phyloP scores from a whole-genome alignment of 2,888 invertebrate genomes.

The Tetragonula carbonaria region DNA sequence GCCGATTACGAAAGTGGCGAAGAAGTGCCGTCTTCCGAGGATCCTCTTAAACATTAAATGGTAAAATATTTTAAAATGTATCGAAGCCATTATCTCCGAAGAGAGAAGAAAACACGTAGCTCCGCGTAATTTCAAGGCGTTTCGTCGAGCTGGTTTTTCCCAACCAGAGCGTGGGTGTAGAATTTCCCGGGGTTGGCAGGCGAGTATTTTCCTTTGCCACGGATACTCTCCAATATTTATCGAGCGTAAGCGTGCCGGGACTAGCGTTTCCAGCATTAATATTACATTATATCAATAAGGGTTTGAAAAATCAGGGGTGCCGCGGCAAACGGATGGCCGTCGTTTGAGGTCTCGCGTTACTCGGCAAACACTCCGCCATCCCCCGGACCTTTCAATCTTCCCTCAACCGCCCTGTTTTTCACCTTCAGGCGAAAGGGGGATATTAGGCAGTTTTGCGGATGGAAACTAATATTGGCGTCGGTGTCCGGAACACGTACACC shows the following conservation, averaged over 20 bases:
- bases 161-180: not conserved
- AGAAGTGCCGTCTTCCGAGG: no score
- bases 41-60: not conserved
- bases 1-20: not conserved
- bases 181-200: slow-evolving; percentile 14
- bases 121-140: not conserved
- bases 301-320: slow-evolving; percentile 75
- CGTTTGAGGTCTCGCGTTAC: slow-evolving; percentile 81
- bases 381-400: slow-evolving; percentile 67
- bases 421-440: slow-evolving; percentile 70
- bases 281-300: slow-evolving; percentile 75
- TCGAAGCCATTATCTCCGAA: no score
- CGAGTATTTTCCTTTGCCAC: slow-evolving; percentile 48
- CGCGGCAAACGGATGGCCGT: slow-evolving; percentile 74
- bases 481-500: slow-evolving; percentile 44
- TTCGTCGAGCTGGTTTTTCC: not conserved
- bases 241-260: slow-evolving; percentile 69
- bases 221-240: slow-evolving; percentile 72
- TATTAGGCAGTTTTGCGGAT: slow-evolving; percentile 62
- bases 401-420: slow-evolving; percentile 64
- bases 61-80: not conserved
- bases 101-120: not conserved
- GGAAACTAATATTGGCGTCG: slow-evolving; percentile 59
- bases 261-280: slow-evolving; percentile 71
- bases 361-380: slow-evolving; percentile 78